Percentiles rank a stretch among this genome's conserved stretches.
These are phyloP conservation scores for Scaptomyza tumidula DNA, from an alignment of 2,888 invertebrate species.

Conservation along the genomic window DNA sequence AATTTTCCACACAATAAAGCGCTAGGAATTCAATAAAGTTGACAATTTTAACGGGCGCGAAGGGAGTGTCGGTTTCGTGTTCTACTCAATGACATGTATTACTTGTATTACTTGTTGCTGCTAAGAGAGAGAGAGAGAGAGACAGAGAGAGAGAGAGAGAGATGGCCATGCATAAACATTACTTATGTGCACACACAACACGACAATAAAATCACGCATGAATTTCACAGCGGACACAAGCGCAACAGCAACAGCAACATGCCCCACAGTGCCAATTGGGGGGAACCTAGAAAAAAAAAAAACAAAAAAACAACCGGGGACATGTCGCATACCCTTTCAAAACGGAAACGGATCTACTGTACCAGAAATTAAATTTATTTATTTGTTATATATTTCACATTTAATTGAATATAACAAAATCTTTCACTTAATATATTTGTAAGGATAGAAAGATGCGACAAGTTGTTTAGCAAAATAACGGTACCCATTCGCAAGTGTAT, in stretches of 20 bases:
- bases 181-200: conserved; percentile 72
- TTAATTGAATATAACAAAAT: background rate
- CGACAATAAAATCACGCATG: conserved; percentile 77
- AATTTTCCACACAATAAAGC: conserved; percentile 75
- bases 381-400: too few species aligned
- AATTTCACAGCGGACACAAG: conserved; percentile 61
- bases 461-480: background rate
- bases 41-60: conserved; percentile 49
- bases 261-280: conserved; percentile 39
- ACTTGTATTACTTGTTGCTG: conserved; percentile 62
- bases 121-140: background rate
- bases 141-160: background rate
- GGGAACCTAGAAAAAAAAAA: conserved; percentile 3
- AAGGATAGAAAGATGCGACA: background rate
- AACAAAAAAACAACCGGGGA: background rate
- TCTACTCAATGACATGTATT: conserved; percentile 51
- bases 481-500: background rate
- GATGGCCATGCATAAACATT: conserved; percentile 62
- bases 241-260: conserved; percentile 21
- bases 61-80: conserved; percentile 13
- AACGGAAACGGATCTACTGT: background rate
- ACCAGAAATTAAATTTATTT: background rate
- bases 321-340: background rate
- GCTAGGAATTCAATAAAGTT: conserved; percentile 74
- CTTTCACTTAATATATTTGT: background rate